Evolutionary conservation across 2,888 invertebrate species (phyloP), one percentile per base, ranked within the genome.

Genomic region (Neoascia interrupta): DNA sequence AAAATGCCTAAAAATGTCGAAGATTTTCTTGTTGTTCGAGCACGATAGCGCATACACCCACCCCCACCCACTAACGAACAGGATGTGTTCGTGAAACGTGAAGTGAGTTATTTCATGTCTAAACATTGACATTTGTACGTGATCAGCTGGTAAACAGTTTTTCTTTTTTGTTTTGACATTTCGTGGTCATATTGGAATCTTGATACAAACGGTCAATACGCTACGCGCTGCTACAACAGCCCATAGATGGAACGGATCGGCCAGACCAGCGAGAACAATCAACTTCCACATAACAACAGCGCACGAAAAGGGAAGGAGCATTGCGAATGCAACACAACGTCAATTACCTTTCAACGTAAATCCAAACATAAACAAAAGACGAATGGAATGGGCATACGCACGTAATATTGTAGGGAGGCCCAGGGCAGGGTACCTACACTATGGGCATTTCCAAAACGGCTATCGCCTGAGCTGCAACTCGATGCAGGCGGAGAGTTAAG

Each of bases 331-430:
- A 53, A 13, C 21, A 15, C 53, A 41, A 74, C 74, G 74, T 74
- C 74, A 68, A 68, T 74, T 74, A 68, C 68, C 60, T 47, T 74
- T 53, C 74, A 61, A 73, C 66, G 66, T 41, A 47, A n/a, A 72
- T 23, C 13, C 23, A 64, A 49, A 49, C 39, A 28, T 34, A 34
- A 56, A 41, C 41, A 34, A 64, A 31, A 31, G 4, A 58, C 28
- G 37, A 66, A 60, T 31, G 23, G 23, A 21, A 16, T 1, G 31
- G 6, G n/a, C n/a, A 43, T 15, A 18, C 41, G 15, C 19, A 28
- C 13, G 37, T 18, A 49, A 10, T 11, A n/a, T 51, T 28, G 51
- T 28, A 54, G 28, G 53, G 28, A 66, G n/a, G 28, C 23, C 16
- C 11, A 3, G 15, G 6, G 56, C 39, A 8, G 51, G 36, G n/a